Evolutionary conservation across 2,888 invertebrate species (phyloP).

Genomic region (Caenorhabditis afra): DNA sequence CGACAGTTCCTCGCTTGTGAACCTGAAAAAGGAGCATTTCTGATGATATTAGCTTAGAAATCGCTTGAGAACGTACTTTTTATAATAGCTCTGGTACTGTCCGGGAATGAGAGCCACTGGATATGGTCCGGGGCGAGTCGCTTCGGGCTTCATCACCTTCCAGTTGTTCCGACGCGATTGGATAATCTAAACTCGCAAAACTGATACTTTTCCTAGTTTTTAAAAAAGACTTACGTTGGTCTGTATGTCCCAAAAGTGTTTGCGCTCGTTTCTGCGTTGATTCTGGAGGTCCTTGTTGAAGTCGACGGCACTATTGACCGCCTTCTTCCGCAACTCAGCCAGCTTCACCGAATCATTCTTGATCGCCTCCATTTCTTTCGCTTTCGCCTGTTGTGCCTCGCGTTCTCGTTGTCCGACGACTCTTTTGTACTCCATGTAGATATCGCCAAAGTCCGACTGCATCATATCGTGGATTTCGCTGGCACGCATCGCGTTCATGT

Average conservation of each 20-base stretch:
- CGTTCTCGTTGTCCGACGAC: slow-evolving; percentile 80
- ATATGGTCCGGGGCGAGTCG: slow-evolving; percentile 83
- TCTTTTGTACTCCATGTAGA: slow-evolving; percentile 85
- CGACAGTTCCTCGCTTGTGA: slow-evolving; percentile 89
- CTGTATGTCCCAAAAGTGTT: slow-evolving; percentile 64
- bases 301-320: slow-evolving; percentile 43
- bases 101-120: slow-evolving; percentile 95
- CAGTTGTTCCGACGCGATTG: slow-evolving; percentile 64
- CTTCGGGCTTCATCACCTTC: slow-evolving; percentile 54
- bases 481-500: slow-evolving; percentile 75
- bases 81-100: slow-evolving; percentile 93
- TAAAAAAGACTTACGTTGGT: slow-evolving; percentile 39
- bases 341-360: slow-evolving; percentile 54
- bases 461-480: slow-evolving; percentile 93
- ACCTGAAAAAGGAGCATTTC: slow-evolving; percentile 81
- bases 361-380: slow-evolving; percentile 81
- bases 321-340: slow-evolving; percentile 45
- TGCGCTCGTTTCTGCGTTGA: slow-evolving; percentile 39
- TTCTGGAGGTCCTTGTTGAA: slow-evolving; percentile 59
- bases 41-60: no score
- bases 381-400: slow-evolving; percentile 81
- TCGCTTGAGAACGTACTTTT: slow-evolving; percentile 83
- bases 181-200: slow-evolving; percentile 61
- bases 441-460: slow-evolving; percentile 94
- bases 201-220: background rate